phyloP scores from a whole-genome alignment of 2,888 invertebrate species.

The Parapristionchus giblindavisi region DNA sequence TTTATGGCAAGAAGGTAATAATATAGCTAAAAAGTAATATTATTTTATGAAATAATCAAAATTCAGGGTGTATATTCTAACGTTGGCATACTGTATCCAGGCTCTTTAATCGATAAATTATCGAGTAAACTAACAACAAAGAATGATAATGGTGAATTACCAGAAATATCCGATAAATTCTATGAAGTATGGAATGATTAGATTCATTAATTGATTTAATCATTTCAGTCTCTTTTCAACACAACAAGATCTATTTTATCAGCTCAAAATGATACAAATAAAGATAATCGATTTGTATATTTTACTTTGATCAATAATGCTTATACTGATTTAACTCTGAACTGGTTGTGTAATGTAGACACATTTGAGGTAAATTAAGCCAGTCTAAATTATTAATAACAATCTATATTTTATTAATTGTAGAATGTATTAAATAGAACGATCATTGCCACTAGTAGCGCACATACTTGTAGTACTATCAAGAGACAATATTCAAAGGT shows the following conservation, averaged over 20 bases:
- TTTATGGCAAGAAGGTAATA: slow-evolving; percentile 23
- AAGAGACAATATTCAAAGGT: slow-evolving; percentile 53
- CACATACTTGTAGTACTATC: slow-evolving; percentile 47
- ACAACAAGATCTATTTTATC: background rate
- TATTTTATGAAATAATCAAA: too few species aligned
- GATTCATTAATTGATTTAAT: background rate
- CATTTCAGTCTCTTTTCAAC: background rate
- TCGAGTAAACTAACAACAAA: background rate
- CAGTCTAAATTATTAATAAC: slow-evolving; percentile 3
- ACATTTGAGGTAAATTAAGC: slow-evolving; percentile 46
- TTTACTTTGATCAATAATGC: slow-evolving; percentile 56
- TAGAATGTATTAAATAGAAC: slow-evolving; percentile 51
- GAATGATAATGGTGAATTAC: background rate
- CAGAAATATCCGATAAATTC: slow-evolving; percentile 16
- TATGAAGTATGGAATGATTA: background rate
- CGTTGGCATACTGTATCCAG: slow-evolving; percentile 19
- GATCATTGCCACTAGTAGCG: slow-evolving; percentile 55
- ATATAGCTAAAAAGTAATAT: too few species aligned
- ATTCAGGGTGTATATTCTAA: slow-evolving; percentile 20
- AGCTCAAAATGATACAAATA: background rate
- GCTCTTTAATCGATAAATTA: background rate
- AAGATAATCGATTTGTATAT: slow-evolving; percentile 31
- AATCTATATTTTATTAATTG: slow-evolving; percentile 34
- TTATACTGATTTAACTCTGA: slow-evolving; percentile 61
- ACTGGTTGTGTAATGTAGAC: slow-evolving; percentile 66